These are phyloP conservation scores for Clarias platycephalus DNA, from an alignment of 2,797 vertebrate species.

Conservation along the genomic window DNA sequence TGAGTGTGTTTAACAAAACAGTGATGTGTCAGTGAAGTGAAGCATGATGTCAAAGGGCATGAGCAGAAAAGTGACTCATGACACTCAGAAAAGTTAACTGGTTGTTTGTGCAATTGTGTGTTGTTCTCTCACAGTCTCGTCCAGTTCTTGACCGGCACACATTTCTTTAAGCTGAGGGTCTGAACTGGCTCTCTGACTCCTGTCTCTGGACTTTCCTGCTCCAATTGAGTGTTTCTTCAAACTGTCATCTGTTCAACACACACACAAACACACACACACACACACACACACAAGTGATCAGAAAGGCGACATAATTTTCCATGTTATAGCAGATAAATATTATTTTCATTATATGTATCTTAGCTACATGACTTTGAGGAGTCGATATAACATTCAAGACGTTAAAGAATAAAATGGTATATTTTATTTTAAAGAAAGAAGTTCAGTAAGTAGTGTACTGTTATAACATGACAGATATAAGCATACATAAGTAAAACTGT, in stretches of 20 bases:
- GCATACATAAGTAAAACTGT: not conserved
- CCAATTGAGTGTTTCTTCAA: slow-evolving; percentile 72
- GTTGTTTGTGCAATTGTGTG: slow-evolving; percentile 3
- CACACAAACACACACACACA: slow-evolving; percentile 33
- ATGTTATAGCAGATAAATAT: not conserved
- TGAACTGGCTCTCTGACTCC: slow-evolving; percentile 71
- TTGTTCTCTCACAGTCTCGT: slow-evolving; percentile 68
- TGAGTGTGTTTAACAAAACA: not conserved
- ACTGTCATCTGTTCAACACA: slow-evolving; percentile 72
- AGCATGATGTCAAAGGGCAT: not conserved
- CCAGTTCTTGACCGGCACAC: slow-evolving; percentile 67
- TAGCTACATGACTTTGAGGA: not conserved
- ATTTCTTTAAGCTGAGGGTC: slow-evolving; percentile 76
- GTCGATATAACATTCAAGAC: not conserved
- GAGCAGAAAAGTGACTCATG: not conserved
- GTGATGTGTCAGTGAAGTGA: not conserved
- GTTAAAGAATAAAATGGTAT: no score
- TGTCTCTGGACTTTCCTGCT: slow-evolving; percentile 74
- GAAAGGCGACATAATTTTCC: not conserved
- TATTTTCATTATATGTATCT: no score
- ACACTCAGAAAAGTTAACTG: not conserved
- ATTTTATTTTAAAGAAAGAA: no score
- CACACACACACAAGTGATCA: not conserved
- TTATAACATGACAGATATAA: not conserved
- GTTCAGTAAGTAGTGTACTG: not conserved